Evolutionary conservation across 2,888 invertebrate species (phyloP), one percentile per base, ranked within the genome.

Genomic region (Xestia xanthographa): DNA sequence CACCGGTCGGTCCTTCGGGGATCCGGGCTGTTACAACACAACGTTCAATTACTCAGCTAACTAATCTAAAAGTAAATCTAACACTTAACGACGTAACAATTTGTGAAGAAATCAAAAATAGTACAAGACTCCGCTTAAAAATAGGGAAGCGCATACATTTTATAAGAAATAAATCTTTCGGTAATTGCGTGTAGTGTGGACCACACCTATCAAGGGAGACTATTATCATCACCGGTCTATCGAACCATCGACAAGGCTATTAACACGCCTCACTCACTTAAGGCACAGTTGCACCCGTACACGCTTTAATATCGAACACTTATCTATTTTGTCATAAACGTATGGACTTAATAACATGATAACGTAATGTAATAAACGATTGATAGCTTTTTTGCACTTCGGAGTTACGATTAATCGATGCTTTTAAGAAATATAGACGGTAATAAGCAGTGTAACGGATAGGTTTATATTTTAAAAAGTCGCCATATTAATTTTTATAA

Each of bases 241-340:
- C 88, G 87, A 84, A 82, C 83, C 87, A 91, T 91, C 90, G 91
- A 90, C 91, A 90, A 87, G 86, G 88, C 91, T 90, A 93, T 93
- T 93, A 93, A 92, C 91, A 90, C 90, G 81, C 87, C 84, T 78
- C 77, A 71, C 69, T 79, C 45, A 75, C 70, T 89, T 89, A 89
- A 89, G 88, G 88, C 85, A 70, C 53, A 83, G 86, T 68, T 67
- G 62, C 66, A 72, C 26, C 70, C 58, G 77, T 77, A 83, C 82
- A 66, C 83, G 29, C 22, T 70, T 45, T 65, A 66, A 81, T 72
- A 69, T 77, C 73, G 60, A 85, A 67, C 70, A 73, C 69, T 71
- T 80, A 83, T 76, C 76, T 74, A 77, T 83, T 81, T 83, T 77
- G 77, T 77, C 77, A 83, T 83, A 85, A 85, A 69, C 56, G 68